Evolutionary conservation across 2,113 vertebrate genomes (phyloP), one percentile per base, ranked within the genome.

Genomic region (Hoplias malabaricus): DNA sequence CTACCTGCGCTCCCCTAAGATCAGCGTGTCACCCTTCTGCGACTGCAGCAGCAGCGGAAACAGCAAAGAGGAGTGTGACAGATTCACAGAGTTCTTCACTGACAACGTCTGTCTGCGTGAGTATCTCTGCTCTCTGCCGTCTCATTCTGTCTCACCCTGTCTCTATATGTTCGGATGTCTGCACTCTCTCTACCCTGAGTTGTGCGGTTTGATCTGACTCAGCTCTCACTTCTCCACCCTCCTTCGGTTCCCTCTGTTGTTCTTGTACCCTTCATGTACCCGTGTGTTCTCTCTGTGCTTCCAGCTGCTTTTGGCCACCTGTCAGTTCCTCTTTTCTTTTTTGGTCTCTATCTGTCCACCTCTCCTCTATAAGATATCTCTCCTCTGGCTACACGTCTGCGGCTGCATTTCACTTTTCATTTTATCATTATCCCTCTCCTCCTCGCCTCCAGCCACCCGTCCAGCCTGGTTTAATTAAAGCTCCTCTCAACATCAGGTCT

Each of bases 41-140:
- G 94, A 98, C 92, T 99, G 98, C 88, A 94, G 80, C 89, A 95
- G 93, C 91, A 98, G 95, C 0, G 98, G 98, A 0, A 99, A 98
- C n/a, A 93, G 94, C 86, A 90, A 93, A 66, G 93, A 95, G 0
- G 96, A 98, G 69, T 99, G 98, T 80, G 57, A 69, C 36, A 95
- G 93, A 75, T 98, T 98, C 46, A 83, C 94, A 5, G 92, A 95
- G 84, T 94, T 96, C 87, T 99, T 99, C 90, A 95, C 94, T 85
- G 93, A 92, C 86, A 99, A 99, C 53, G 90, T 83, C 54, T 99
- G 98, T 87, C 93, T 99, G 78, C 95, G 98, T 99, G 82, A 95
- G 98, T 96, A 69, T 16, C 57, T 10, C 27, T 14, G 5, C 70
- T 4, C 0, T 31, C 53, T 29, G 13, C 12, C 16, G 54, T 13